Evolutionary conservation across 2,797 vertebrate genomes (phyloP).

Genomic region (Spheniscus humboldti): DNA sequence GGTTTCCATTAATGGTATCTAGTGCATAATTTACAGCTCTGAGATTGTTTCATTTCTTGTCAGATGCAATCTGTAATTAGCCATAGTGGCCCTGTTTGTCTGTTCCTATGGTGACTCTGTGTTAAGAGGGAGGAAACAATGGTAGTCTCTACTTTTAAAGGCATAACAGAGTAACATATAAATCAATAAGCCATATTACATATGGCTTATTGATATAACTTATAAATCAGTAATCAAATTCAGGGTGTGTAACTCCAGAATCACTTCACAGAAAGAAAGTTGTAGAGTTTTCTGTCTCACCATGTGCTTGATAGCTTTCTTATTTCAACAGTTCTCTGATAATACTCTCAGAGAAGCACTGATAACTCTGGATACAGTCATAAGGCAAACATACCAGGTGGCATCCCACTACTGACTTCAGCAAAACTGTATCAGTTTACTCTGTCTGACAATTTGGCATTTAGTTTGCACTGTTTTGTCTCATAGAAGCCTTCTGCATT

Average conservation of each 20-base stretch:
- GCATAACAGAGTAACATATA: not conserved
- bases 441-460: not conserved
- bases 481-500: not conserved
- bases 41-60: not conserved
- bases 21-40: not conserved
- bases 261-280: not conserved
- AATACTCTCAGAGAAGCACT: not conserved
- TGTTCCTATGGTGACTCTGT: conserved; percentile 16
- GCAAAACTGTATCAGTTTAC: not conserved
- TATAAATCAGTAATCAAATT: not conserved
- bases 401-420: not conserved
- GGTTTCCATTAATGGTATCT: conserved; percentile 31
- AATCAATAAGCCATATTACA: too few relatives aligned
- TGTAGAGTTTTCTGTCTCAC: not conserved
- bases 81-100: not conserved
- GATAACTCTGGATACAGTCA: not conserved
- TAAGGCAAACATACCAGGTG: not conserved
- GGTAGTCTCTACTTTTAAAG: not conserved
- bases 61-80: not conserved
- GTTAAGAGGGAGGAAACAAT: not conserved
- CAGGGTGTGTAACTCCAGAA: not conserved
- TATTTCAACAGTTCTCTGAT: not conserved
- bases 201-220: too few relatives aligned
- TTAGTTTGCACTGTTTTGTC: not conserved
- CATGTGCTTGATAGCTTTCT: not conserved